Evolutionary conservation across 2,113 vertebrate species (phyloP).

Genomic region (Myiopsitta monachus): DNA sequence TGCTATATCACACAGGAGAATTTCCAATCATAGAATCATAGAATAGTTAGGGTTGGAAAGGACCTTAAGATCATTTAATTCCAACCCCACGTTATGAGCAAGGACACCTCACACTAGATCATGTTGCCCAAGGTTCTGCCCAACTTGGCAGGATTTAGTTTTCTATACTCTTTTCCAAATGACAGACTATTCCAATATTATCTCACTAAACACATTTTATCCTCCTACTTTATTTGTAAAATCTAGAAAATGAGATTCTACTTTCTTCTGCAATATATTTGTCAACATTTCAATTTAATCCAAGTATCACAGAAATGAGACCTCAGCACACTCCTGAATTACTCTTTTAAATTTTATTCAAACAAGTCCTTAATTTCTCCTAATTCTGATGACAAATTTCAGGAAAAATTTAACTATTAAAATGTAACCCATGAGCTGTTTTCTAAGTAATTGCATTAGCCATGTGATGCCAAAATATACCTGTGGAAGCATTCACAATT

Average conservation of each 20-base stretch:
- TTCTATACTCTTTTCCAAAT: neutral
- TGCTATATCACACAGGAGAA: neutral
- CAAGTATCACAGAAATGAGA: neutral
- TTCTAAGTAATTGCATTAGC: neutral
- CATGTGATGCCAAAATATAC: neutral
- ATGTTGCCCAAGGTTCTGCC: neutral
- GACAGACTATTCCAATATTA: neutral
- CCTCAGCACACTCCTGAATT: neutral
- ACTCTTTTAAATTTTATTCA: neutral
- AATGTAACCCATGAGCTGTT: neutral
- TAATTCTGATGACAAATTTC: neutral
- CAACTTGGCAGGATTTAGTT: neutral
- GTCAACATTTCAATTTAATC: neutral
- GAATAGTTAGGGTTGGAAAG: neutral
- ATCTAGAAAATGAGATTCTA: neutral
- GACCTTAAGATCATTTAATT: neutral
- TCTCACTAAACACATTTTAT: neutral
- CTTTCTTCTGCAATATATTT: neutral
- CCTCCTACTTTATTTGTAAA: neutral
- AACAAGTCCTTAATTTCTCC: neutral
- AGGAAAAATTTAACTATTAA: neutral
- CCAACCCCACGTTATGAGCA: neutral
- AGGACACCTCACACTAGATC: neutral
- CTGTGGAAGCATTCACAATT: neutral
- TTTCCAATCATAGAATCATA: neutral